A percentile compares a stretch with the other conserved stretches of the same genome.
These are phyloP conservation scores for Thamnophis elegans DNA, from an alignment of 2,797 vertebrate genomes.

Conservation along the genomic window DNA sequence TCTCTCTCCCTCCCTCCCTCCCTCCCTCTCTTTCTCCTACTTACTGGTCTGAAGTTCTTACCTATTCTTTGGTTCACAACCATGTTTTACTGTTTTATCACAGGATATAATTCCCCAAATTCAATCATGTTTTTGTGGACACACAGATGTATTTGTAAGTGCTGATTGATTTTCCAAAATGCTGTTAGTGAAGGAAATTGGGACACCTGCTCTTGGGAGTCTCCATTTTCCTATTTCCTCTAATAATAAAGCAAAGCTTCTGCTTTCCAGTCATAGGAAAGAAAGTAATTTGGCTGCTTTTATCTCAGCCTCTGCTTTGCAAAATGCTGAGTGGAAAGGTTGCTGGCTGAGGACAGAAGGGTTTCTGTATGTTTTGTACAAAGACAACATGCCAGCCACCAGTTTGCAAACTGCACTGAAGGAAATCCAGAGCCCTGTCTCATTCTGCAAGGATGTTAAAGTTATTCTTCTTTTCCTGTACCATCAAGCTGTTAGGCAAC, in stretches of 20 bases:
- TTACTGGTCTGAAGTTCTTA: neutral
- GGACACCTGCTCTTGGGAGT: neutral
- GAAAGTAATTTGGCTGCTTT: neutral
- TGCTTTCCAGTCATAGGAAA: neutral
- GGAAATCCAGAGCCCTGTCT: neutral
- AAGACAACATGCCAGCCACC: neutral
- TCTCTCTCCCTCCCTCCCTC: neutral
- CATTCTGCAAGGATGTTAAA: neutral
- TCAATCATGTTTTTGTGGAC: neutral
- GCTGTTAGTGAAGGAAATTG: neutral
- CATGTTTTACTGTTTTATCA: neutral
- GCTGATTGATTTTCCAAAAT: neutral
- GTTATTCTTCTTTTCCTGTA: neutral
- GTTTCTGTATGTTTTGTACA: neutral
- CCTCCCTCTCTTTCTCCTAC: neutral
- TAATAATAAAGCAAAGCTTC: neutral
- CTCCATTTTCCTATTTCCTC: neutral
- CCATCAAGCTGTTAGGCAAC: neutral
- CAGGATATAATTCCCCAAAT: neutral
- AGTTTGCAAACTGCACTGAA: neutral
- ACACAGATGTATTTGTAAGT: neutral
- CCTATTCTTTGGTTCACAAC: conserved; percentile 37
- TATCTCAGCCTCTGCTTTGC: neutral
- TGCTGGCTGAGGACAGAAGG: neutral
- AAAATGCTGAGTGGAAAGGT: neutral